Base-by-base conservation (phyloP, 2,797 vertebrate species). In the Holocentrus rufus region DNA sequence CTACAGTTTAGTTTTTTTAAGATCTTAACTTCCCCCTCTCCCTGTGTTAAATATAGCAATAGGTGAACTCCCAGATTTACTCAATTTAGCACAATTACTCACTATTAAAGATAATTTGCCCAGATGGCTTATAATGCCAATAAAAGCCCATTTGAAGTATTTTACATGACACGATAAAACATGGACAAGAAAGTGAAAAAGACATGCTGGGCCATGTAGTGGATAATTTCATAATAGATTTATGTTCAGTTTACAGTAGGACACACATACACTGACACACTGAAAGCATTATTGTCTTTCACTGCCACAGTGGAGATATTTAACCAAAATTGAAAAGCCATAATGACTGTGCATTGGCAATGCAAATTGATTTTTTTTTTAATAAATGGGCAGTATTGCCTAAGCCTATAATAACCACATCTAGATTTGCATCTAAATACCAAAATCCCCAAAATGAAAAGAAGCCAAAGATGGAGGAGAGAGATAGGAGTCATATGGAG, bases 51-150 rank as follows among this genome's bases (percentile, higher is more conserved):
- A 91, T 82, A 84, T 84, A 86, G 87, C 36, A 61, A 52, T 0
- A 74, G 79, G 61, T 64, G 65, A 84, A 79, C 59, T 67, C 72
- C 39, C 60, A 44, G 79, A 68, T 77, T 76, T 74, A 82, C 87
- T 84, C 78, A 73, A 86, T 90, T 93, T 88, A 89, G 67, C 77
- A 77, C 80, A 89, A 89, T 85, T 89, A 85, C 65, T 76, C 77
- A 60, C 80, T 67, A 80, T 80, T 77, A 77, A 49, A 14, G 36
- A 62, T 39, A 23, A 65, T 65, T 54, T 46, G 39, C 15, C 55
- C 42, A 50, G n/a, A 52, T 36, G 54, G 53, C n/a, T n/a, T 65
- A 64, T 83, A 88, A 81, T 77, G 31, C 72, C 79, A 85, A 87
- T 87, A 83, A 82, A 84, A 83, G 85, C 67, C 69, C 49, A 59